phyloP scores from a whole-genome alignment of 2,888 invertebrate genomes.

The Morpho deidamia region DNA sequence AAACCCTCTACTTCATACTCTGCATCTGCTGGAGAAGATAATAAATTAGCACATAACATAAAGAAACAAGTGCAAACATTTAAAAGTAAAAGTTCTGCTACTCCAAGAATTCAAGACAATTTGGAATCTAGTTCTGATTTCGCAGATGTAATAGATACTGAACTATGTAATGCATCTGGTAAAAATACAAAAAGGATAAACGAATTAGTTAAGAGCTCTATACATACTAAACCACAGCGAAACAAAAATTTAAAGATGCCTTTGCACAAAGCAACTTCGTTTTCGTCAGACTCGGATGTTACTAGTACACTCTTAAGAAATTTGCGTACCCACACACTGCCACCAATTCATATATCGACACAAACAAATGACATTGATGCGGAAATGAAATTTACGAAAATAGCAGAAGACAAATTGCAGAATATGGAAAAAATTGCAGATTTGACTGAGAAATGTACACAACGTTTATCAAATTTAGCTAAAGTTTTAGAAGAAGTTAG shows the following conservation, averaged over 20 bases:
- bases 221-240: background rate
- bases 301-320: conserved; percentile 7
- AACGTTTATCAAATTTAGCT: conserved; percentile 64
- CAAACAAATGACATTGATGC: conserved; percentile 51
- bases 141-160: conserved; percentile 9
- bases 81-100: conserved; percentile 42
- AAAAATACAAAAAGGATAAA: conserved; percentile 18
- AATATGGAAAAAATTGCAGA: conserved; percentile 73
- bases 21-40: conserved; percentile 33
- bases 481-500: conserved; percentile 70
- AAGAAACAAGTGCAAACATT: conserved; percentile 23
- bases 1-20: conserved; percentile 26
- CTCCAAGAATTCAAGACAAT: conserved; percentile 30
- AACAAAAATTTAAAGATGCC: conserved; percentile 14
- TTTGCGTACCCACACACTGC: conserved; percentile 14
- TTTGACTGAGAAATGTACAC: conserved; percentile 67
- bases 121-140: conserved; percentile 19
- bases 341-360: conserved; percentile 45
- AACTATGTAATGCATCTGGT: conserved; percentile 8
- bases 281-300: conserved; percentile 39
- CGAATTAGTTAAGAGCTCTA: background rate
- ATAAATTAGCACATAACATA: conserved; percentile 17
- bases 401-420: conserved; percentile 64
- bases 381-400: conserved; percentile 53
- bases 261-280: conserved; percentile 25